Evolutionary conservation across 2,888 invertebrate species (phyloP), one percentile per base, ranked within the genome.

Genomic region (Beris chalybata): DNA sequence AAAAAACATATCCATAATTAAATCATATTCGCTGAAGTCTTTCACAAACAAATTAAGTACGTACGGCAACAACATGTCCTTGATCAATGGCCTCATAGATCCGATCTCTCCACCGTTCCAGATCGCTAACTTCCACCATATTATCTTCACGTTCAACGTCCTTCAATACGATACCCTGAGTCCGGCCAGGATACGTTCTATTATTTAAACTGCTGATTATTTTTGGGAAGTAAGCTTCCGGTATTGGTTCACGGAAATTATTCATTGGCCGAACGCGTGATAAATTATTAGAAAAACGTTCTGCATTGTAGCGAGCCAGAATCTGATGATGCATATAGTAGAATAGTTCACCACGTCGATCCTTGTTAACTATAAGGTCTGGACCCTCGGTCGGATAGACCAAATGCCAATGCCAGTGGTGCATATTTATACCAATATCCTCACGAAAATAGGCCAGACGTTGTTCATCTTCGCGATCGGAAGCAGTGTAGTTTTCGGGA

Each of bases 351-450:
- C 89, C 89, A 48, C 89, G 85, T 67, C 89, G 83, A 77, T 90
- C 87, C 76, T 92, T 92, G 57, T 83, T 83, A 5, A 92, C 90
- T 48, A 91, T 86, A 48, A 81, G 79, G 12, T 76, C 74, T 15
- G 84, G 83, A 0, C 87, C 86, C 66, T 87, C 86, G 76, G 87
- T 87, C 0, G 93, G 92, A 77, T 93, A 93, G 1, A 93, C 92
- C 71, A 93, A 83, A 79, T 94, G 93, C 93, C 93, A 93, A 76
- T 93, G 93, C 93, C 93, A 94, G 77, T 94, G 93, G 78, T 93
- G 93, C 59, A 92, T 86, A 81, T 93, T 93, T 72, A 93, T 84
- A 71, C 92, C 92, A 69, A 92, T 83, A 78, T 93, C 93, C 77
- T 93, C 93, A 47, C 93, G 86, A 85, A 91, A 93, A 80, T 93